Base-by-base conservation (phyloP, 2,888 invertebrate species). In the Baronia brevicornis region DNA sequence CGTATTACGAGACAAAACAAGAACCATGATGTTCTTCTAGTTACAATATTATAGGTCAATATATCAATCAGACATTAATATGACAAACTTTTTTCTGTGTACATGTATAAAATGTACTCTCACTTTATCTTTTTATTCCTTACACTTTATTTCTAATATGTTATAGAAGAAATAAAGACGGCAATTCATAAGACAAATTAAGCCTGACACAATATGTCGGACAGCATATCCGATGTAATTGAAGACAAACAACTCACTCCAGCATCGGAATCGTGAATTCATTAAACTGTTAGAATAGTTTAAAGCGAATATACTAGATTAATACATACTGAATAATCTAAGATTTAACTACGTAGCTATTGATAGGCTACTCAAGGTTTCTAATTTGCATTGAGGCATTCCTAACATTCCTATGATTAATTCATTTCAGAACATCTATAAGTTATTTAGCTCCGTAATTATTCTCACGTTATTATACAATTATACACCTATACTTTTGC, bases 231-330 rank as follows among this genome's bases (percentile, higher is more conserved):
- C 8, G 25, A 28, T 12, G 18, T 18, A 7, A 21, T 18, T 29
- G 8, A 24, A 28, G 14, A n/a, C 35, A 9, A 35, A 36, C 35
- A 29, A 30, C 30, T 36, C 26, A 30, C 35, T 35, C 35, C 22
- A 21, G 21, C 27, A 26, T 26, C 30, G 26, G 35, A 30, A 35
- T 30, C 35, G 30, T 13, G 29, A 35, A 25, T 22, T 22, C 30
- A 35, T 35, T 35, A 35, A 35, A 30, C 30, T 35, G 35, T 35
- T 30, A 26, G 35, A 35, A 35, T 35, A 22, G 13, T 35, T 30
- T 29, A 35, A n/a, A n/a, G n/a, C n/a, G n/a, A n/a, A n/a, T n/a
- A n/a, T n/a, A n/a, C n/a, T n/a, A n/a, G n/a, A n/a, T n/a, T n/a
- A n/a, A n/a, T n/a, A n/a, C 19, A 11, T 9, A 17, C 17, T 17